These are phyloP conservation scores for Ciconia stormi DNA, from an alignment of 2,113 vertebrate species.

Conservation along the genomic window DNA sequence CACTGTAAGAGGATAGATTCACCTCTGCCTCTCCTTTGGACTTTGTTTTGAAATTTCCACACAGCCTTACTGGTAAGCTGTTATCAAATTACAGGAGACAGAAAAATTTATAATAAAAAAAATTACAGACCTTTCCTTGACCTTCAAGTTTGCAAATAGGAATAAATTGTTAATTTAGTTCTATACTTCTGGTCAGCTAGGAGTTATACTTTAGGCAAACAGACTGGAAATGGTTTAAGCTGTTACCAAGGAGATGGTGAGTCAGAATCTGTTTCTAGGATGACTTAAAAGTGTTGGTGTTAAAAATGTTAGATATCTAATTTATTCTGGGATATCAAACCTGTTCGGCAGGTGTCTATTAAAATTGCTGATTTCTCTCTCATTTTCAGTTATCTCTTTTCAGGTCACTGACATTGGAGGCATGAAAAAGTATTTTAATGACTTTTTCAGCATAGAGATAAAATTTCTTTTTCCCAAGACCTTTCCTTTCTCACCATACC, in stretches of 20 bases:
- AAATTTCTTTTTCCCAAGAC: neutral
- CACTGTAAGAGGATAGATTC: neutral
- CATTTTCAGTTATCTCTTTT: neutral
- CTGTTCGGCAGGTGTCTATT: neutral
- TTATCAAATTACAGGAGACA: neutral
- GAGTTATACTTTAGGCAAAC: neutral
- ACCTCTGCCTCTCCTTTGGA: neutral
- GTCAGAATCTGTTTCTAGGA: neutral
- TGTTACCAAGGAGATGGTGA: neutral
- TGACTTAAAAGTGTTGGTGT: neutral
- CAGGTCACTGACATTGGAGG: neutral
- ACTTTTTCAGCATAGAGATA: neutral
- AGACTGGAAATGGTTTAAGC: neutral
- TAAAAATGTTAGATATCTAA: neutral
- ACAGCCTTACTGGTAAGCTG: neutral
- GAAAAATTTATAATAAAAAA: neutral
- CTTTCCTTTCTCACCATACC: neutral
- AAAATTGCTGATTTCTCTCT: neutral
- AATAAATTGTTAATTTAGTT: neutral
- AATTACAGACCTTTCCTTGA: neutral
- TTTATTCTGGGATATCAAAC: neutral
- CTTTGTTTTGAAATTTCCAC: neutral
- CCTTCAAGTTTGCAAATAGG: neutral
- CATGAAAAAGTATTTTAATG: neutral
- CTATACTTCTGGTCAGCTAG: neutral